A percentile compares a stretch with the other conserved stretches of the same genome.
Conservation (phyloP, 2,888 invertebrate species). For the Tinea trinotella region DNA sequence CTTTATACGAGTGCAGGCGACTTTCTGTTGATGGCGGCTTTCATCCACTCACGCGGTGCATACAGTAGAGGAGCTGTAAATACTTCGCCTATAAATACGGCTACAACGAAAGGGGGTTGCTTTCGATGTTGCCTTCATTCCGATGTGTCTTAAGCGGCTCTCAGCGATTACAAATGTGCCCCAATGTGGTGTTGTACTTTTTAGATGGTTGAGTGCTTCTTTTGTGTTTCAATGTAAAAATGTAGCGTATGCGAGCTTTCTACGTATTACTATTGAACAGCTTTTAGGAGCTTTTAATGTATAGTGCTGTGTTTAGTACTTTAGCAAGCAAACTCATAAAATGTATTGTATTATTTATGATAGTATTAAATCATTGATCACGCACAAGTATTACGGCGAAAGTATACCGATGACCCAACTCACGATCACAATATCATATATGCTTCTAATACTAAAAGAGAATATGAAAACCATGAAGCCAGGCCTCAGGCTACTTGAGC, state of each 20-base stretch:
- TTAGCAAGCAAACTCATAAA: neutral
- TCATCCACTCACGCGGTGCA: conserved; percentile 56
- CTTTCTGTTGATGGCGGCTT: conserved; percentile 33
- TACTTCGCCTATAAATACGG: conserved; percentile 34
- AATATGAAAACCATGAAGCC: conserved; percentile 18
- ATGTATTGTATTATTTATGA: neutral
- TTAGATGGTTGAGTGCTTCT: conserved; percentile 60
- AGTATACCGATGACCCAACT: conserved; percentile 15
- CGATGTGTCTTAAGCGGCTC: conserved; percentile 60
- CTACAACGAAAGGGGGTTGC: conserved; percentile 39
- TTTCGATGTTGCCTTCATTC: conserved; percentile 31
- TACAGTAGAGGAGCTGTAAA: conserved; percentile 50
- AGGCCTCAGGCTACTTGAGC: conserved; percentile 23
- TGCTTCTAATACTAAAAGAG: conserved; percentile 15
- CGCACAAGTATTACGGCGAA: neutral
- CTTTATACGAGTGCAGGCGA: conserved; percentile 10
- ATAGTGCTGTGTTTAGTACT: neutral
- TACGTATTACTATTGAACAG: conserved; percentile 7
- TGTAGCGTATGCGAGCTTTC: neutral
- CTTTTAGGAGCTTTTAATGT: conserved; percentile 8
- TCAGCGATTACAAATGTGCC: conserved; percentile 58
- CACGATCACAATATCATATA: conserved; percentile 14
- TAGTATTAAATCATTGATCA: neutral
- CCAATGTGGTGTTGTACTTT: conserved; percentile 51
- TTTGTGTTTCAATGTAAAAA: conserved; percentile 46